Percentiles rank a stretch among this genome's conserved stretches.
These are phyloP conservation scores for Chlorospingus semifuscus DNA, from an alignment of 2,797 vertebrate genomes.

Conservation along the genomic window DNA sequence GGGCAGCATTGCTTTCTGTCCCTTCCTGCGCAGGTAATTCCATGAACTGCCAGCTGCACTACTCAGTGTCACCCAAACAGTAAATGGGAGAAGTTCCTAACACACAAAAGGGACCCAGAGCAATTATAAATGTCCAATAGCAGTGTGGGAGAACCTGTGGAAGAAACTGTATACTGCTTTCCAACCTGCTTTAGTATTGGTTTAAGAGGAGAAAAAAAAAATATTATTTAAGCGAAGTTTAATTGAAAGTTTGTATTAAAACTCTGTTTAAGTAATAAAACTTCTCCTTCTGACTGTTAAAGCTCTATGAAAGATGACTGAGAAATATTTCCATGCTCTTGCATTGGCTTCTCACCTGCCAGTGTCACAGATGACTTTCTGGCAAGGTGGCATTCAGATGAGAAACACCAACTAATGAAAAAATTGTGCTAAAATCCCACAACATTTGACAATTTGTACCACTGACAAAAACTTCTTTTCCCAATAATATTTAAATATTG, in stretches of 20 bases:
- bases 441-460: not conserved
- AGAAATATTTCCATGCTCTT: not conserved
- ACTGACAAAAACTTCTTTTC: not conserved
- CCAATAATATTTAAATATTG: not conserved
- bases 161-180: not conserved
- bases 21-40: not conserved
- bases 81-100: not conserved
- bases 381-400: not conserved
- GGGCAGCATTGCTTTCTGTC: not conserved
- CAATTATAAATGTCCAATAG: not conserved
- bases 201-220: not conserved
- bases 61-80: not conserved
- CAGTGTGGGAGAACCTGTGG: not conserved
- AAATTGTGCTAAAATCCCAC: not conserved
- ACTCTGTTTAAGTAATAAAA: not conserved
- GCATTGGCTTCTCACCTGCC: not conserved
- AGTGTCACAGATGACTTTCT: not conserved
- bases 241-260: not conserved
- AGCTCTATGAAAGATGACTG: not conserved
- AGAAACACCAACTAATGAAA: not conserved
- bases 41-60: not conserved
- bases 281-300: not conserved
- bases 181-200: not conserved
- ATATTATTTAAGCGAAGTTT: not conserved
- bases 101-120: not conserved